A percentile compares a stretch with the other conserved stretches of the same genome.
Evolutionary conservation across 2,113 vertebrate species (phyloP).

Genomic region (Pandion haliaetus): DNA sequence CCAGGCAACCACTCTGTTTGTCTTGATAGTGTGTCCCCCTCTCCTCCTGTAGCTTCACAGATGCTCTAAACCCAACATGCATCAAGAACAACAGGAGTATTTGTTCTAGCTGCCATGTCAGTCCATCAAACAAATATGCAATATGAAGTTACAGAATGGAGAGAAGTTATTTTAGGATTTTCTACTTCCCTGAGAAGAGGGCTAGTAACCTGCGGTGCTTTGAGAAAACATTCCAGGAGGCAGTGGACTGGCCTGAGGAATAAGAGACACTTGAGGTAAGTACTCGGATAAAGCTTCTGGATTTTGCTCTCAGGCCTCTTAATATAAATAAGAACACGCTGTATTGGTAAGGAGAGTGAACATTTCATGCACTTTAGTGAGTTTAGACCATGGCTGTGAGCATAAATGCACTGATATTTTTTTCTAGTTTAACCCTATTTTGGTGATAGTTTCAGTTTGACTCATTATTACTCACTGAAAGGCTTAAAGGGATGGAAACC

Average conservation of each 20-base stretch:
- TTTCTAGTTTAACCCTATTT: not conserved
- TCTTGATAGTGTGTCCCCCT: not conserved
- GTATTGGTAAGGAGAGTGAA: not conserved
- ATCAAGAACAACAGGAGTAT: not conserved
- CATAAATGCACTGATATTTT: not conserved
- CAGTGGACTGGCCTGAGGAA: not conserved
- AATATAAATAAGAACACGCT: not conserved
- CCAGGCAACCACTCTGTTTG: not conserved
- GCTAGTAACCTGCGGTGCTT: not conserved
- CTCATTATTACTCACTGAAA: not conserved
- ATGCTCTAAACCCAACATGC: not conserved
- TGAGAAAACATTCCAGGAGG: not conserved
- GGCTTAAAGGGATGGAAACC: not conserved
- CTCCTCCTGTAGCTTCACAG: not conserved
- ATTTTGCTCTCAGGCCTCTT: not conserved
- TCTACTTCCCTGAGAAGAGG: not conserved
- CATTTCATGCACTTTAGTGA: not conserved
- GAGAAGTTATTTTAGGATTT: not conserved
- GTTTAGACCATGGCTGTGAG: not conserved
- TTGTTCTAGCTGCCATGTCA: not conserved
- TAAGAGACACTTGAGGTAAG: not conserved
- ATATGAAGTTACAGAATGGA: not conserved
- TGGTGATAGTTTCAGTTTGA: not conserved
- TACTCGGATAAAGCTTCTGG: not conserved
- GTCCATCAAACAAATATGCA: not conserved